A percentile compares a stretch with the other conserved stretches of the same genome.
Conservation (phyloP, 2,113 vertebrate species). For the Cynopterus brachyotis region DNA sequence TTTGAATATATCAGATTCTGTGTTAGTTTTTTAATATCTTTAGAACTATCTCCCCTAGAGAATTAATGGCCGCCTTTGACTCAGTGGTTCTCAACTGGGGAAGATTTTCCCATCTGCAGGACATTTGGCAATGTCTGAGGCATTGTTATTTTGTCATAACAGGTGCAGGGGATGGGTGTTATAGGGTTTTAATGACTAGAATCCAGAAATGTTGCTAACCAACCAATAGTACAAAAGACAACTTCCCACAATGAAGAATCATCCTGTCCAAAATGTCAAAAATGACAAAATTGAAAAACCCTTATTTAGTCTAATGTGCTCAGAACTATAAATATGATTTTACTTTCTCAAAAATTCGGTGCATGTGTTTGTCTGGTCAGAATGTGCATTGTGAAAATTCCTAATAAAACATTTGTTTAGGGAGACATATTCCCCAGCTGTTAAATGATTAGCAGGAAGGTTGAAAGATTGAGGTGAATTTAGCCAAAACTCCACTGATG, state of each 20-base stretch:
- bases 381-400: background rate
- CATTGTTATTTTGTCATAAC: background rate
- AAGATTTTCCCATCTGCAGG: background rate
- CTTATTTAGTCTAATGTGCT: background rate
- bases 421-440: background rate
- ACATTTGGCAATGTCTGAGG: background rate
- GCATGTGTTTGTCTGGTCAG: background rate
- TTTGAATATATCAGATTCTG: background rate
- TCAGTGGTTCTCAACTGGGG: background rate
- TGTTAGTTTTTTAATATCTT: background rate
- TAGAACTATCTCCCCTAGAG: background rate
- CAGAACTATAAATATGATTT: constrained; percentile 3
- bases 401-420: background rate
- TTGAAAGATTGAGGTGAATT: background rate
- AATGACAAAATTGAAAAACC: background rate
- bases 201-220: background rate
- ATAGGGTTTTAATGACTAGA: background rate
- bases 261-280: background rate
- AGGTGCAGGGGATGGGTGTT: background rate
- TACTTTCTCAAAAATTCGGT: background rate
- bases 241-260: background rate
- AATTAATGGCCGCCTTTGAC: background rate
- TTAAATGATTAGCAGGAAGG: background rate
- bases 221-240: background rate
- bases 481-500: background rate